Base-by-base conservation (phyloP, 2,888 invertebrate species). In the Diabrotica balteata region DNA sequence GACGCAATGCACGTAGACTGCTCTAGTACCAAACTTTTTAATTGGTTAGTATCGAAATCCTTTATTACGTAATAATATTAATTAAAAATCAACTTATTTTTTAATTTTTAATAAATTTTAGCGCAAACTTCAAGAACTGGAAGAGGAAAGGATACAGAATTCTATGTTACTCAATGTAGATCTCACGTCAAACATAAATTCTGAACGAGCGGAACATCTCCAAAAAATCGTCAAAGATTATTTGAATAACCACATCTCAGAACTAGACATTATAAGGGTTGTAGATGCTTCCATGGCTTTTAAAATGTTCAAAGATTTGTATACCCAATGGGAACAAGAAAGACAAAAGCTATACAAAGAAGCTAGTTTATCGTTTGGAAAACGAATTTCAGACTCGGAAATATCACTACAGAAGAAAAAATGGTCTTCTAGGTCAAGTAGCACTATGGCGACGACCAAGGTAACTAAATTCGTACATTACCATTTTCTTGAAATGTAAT, bases 131-230 rank as follows among this genome's bases (percentile, higher is more conserved):
- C 67, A 74, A 11, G 59, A 73, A 4, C 59, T 83, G 47, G 79
- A 79, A 70, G 78, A 75, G 66, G 82, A 85, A 70, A 73, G 79
- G 57, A 78, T 78, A 17, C 72, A 84, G 17, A 81, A 83, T 60
- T 78, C 82, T 1, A 80, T 85, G 76, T 71, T 85, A 22, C 71
- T 77, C 51, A 79, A 79, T 60, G 79, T 80, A 60, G 82, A 84
- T 72, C 71, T 84, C 32, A 69, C 75, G 0, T 73, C 71, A 50
- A 83, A 80, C 65, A 67, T 85, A 46, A 82, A 80, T 22, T 77
- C 77, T 54, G 79, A 81, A 2, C 74, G 85, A 52, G 69, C 78
- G 5, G 76, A 79, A 9, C 84, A 84, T 68, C 79, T 85, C 47
- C 73, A 81, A 62, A 75, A 78, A 17, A 76, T 81, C 4, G 78